phyloP scores from a whole-genome alignment of 2,113 vertebrate genomes.

The Brienomyrus longianalis region DNA sequence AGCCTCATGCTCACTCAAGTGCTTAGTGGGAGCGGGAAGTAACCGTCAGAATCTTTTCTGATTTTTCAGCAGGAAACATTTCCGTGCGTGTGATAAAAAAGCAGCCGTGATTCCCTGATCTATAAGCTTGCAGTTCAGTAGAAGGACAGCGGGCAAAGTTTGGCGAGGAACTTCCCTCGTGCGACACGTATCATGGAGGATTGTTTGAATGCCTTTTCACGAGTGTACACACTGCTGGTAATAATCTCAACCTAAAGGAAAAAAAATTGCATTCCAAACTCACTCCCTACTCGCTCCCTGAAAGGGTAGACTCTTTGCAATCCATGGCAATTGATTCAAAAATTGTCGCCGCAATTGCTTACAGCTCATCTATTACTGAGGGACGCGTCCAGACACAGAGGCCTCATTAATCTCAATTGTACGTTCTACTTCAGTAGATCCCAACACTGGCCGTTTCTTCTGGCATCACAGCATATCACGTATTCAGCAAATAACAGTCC shows the following conservation, averaged over 20 bases:
- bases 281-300: not conserved
- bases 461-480: not conserved
- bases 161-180: not conserved
- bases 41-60: not conserved
- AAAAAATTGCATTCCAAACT: slow-evolving; percentile 4
- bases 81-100: not conserved
- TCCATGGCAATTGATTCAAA: slow-evolving; percentile 8
- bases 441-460: not conserved
- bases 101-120: not conserved
- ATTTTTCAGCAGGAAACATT: slow-evolving; percentile 3
- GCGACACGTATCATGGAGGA: not conserved
- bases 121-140: not conserved
- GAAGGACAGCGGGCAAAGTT: not conserved
- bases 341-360: slow-evolving; percentile 13
- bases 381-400: not conserved
- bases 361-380: slow-evolving; percentile 10
- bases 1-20: not conserved
- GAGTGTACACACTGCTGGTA: not conserved
- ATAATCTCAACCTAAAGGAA: slow-evolving; percentile 1
- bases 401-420: slow-evolving; percentile 17
- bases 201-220: slow-evolving; percentile 2
- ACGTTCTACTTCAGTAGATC: not conserved
- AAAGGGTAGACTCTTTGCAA: not conserved
- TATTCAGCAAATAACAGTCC: not conserved
- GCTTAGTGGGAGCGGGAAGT: not conserved